Conservation (phyloP, 2,797 vertebrate species). For the Acestrorhynchus altus region DNA sequence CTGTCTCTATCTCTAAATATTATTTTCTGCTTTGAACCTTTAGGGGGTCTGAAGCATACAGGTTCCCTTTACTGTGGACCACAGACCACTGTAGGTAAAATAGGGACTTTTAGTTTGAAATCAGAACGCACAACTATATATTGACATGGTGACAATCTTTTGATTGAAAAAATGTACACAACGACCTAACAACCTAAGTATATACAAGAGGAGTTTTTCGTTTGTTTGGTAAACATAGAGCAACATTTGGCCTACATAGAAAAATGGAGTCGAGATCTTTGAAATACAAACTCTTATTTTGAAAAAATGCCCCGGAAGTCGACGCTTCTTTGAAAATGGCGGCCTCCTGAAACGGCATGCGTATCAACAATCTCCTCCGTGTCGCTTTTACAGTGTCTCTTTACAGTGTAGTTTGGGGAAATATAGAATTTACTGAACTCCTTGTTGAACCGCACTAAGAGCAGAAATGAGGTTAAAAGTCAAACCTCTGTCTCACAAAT, state of each 20-base stretch:
- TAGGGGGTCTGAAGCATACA: too few species aligned
- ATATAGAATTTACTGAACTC: not conserved
- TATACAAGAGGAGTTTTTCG: too few species aligned
- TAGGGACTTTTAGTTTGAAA: not conserved
- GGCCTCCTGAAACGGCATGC: slow-evolving; percentile 73
- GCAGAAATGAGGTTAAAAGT: slow-evolving; percentile 88
- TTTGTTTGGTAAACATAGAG: not conserved
- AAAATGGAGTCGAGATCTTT: not conserved
- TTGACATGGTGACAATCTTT: not conserved
- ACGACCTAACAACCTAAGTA: not conserved
- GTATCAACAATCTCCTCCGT: slow-evolving; percentile 56
- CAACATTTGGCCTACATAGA: not conserved
- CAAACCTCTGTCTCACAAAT: slow-evolving; percentile 89
- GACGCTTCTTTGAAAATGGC: slow-evolving; percentile 80
- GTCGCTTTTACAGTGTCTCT: too few species aligned
- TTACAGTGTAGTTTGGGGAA: slow-evolving; percentile 23
- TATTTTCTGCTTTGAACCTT: too few species aligned
- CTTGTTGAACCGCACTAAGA: not conserved
- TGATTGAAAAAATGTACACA: not conserved
- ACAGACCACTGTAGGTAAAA: not conserved
- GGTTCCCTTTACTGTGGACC: too few species aligned
- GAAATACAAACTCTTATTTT: slow-evolving; percentile 42
- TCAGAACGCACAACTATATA: not conserved
- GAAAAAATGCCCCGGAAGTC: slow-evolving; percentile 58
- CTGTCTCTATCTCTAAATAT: too few species aligned